Conservation (phyloP, 2,113 vertebrate species). For the Candoia aspera region DNA sequence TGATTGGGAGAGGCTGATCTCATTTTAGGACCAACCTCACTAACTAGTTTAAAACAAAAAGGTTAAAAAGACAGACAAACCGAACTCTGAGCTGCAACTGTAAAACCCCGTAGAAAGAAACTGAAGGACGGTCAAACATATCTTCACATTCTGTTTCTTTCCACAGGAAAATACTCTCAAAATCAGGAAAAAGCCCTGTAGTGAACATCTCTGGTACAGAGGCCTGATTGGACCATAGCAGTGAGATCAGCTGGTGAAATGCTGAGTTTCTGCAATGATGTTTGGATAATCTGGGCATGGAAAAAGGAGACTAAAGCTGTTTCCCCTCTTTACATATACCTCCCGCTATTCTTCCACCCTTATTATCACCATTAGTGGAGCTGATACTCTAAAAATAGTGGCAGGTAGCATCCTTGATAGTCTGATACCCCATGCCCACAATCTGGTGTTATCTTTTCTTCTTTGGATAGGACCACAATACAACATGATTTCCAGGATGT, state of each 20-base stretch:
- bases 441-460: neutral
- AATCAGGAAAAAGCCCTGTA: conserved; percentile 6
- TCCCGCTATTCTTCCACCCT: neutral
- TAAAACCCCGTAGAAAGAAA: neutral
- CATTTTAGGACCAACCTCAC: neutral
- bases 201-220: conserved; percentile 25
- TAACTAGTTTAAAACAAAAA: neutral
- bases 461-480: neutral
- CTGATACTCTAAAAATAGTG: neutral
- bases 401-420: neutral
- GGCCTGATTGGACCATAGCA: neutral
- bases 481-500: neutral
- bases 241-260: neutral
- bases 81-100: neutral
- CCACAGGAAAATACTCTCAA: conserved; percentile 20
- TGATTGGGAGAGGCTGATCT: neutral
- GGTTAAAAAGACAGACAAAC: neutral
- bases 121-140: neutral
- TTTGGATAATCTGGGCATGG: neutral
- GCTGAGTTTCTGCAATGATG: neutral
- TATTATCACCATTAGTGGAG: neutral
- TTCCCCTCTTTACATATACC: neutral
- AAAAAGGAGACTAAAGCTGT: neutral
- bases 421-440: neutral
- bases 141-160: neutral